Evolutionary conservation across 2,113 vertebrate genomes (phyloP), one percentile per base, ranked within the genome.

Genomic region (Apeltes quadracus): DNA sequence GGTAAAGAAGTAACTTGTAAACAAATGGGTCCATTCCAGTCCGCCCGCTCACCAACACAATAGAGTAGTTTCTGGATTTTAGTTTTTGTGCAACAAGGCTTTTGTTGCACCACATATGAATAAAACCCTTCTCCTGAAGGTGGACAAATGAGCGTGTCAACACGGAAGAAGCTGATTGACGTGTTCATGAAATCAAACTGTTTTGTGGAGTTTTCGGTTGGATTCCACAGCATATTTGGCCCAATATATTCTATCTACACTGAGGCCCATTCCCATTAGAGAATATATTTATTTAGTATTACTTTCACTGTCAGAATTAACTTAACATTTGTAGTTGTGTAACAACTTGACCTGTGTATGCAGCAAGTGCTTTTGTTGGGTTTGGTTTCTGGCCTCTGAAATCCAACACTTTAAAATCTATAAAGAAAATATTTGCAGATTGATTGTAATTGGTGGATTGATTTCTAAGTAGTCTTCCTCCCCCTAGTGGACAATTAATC

Each of bases 61-160:
- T 23, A 10, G 32, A 22, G 14, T 4, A n/a, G 48, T 9, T 3
- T 48, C 61, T 55, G 9, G 20, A 61, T 25, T 69, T 64, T 69
- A 18, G 32, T 32, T 22, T n/a, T 32, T 23, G 34, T 55, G 39
- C 50, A 13, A 11, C 11, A 0, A 0, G 23, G 54, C 57, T 79
- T 64, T 5, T 78, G 84, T 83, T 68, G 34, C 38, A 5, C 53
- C n/a, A 15, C 25, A 23, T 23, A 9, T 9, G 8, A 51, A 23
- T 22, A 22, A 12, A 22, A 59, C 36, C 16, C 34, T 22, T 6
- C 54, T 14, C 3, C 56, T 58, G 11, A 38, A 38, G 32, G 10
- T 36, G 6, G 18, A 36, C 20, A n/a, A 58, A n/a, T 58, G 11
- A 58, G 11, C 44, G 18, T 9, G 44, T 48, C 44, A n/a, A n/a